A percentile compares a stretch with the other conserved stretches of the same genome.
These are phyloP conservation scores for Hermetia illucens DNA, from an alignment of 1,140 invertebrate genomes.

Conservation along the genomic window DNA sequence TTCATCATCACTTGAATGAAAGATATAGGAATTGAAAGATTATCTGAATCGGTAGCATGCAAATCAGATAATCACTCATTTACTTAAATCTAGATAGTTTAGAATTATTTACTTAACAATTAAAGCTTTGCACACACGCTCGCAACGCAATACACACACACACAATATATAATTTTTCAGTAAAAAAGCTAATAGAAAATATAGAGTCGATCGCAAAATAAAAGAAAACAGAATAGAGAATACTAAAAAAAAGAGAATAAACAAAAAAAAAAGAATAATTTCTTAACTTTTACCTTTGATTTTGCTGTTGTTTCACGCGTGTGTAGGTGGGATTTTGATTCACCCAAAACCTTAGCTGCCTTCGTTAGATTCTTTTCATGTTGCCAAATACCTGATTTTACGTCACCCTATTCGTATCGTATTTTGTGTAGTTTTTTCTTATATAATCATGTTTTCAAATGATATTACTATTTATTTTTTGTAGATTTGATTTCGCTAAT, in stretches of 20 bases:
- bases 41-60: too few relatives aligned
- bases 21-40: too few relatives aligned
- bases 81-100: too few relatives aligned
- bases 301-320: constrained; percentile 31
- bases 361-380: constrained; percentile 34
- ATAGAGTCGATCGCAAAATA: constrained; percentile 1
- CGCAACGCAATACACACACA: too few relatives aligned
- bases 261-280: not conserved
- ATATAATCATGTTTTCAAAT: not conserved
- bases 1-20: too few relatives aligned
- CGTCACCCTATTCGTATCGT: constrained; percentile 22
- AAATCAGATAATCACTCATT: too few relatives aligned
- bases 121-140: too few relatives aligned
- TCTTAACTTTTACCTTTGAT: constrained; percentile 27
- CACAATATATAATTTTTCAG: too few relatives aligned
- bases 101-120: too few relatives aligned
- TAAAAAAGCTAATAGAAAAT: too few relatives aligned
- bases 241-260: constrained; percentile 1
- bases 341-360: constrained; percentile 31
- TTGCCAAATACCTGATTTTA: constrained; percentile 32
- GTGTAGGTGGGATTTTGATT: constrained; percentile 31
- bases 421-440: not conserved
- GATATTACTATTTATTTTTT: too few relatives aligned
- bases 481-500: too few relatives aligned
- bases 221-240: constrained; percentile 1